Conservation (phyloP, 2,797 vertebrate species). For the Aeoliscus strigatus region DNA sequence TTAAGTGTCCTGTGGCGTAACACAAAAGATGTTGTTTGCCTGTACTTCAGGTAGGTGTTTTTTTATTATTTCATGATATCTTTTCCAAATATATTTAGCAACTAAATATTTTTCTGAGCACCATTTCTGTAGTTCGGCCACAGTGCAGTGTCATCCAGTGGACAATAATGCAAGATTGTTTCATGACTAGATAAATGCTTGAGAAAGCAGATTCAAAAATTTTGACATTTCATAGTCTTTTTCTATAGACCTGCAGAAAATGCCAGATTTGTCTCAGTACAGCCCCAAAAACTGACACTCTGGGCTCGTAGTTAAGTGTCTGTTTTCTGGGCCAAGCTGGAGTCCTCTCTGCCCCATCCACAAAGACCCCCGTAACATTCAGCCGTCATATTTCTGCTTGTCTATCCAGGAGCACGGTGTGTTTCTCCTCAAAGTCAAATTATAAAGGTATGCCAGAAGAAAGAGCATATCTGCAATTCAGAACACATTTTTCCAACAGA, state of each 20-base stretch:
- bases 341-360: slow-evolving; percentile 55
- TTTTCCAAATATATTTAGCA: slow-evolving; percentile 19
- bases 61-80: slow-evolving; percentile 13
- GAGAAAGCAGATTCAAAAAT: not conserved
- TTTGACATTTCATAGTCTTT: too few relatives aligned
- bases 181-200: slow-evolving; percentile 26
- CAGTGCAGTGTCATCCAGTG: too few relatives aligned
- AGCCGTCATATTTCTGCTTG: slow-evolving; percentile 51
- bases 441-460: slow-evolving; percentile 71
- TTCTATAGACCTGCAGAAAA: slow-evolving; percentile 1
- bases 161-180: slow-evolving; percentile 21
- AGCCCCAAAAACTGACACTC: slow-evolving; percentile 45
- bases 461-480: slow-evolving; percentile 70
- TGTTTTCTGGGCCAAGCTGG: slow-evolving; percentile 62
- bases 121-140: slow-evolving; percentile 27
- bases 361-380: slow-evolving; percentile 49
- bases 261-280: slow-evolving; percentile 38
- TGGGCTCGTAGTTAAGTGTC: slow-evolving; percentile 60
- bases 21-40: slow-evolving; percentile 5
- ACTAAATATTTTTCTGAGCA: slow-evolving; percentile 22
- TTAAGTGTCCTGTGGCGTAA: slow-evolving; percentile 20
- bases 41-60: slow-evolving; percentile 1
- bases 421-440: slow-evolving; percentile 69
- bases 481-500: slow-evolving; percentile 77
- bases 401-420: slow-evolving; percentile 52